Percentiles rank a stretch among this genome's conserved stretches.
Conservation (phyloP, 2,888 invertebrate genomes). For the Pelosia muscerda region DNA sequence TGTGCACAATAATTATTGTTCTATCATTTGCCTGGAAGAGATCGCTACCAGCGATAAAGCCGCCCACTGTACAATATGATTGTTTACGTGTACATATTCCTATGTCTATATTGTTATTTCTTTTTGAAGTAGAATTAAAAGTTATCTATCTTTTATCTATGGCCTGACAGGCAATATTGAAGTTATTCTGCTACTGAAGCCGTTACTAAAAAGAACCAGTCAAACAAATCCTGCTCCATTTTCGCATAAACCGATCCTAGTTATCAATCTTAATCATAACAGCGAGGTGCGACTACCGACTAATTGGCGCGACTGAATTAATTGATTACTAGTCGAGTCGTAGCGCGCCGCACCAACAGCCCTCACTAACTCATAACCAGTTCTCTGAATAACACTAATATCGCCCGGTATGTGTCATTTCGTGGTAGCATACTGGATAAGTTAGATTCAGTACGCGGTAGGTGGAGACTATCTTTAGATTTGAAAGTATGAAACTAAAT, state of each 20-base stretch:
- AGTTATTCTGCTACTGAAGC: too few species aligned
- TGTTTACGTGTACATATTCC: too few species aligned
- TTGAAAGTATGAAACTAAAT: not conserved
- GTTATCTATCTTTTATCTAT: too few species aligned
- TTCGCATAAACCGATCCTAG: conserved; percentile 38
- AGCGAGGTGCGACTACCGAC: conserved; percentile 69
- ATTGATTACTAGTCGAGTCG: conserved; percentile 71
- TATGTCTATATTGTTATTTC: too few species aligned
- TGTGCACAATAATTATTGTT: too few species aligned
- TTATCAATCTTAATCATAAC: conserved; percentile 72
- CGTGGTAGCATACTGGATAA: conserved; percentile 26
- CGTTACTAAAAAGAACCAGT: too few species aligned
- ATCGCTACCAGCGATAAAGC: too few species aligned
- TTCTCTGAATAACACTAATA: conserved; percentile 33
- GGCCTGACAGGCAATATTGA: too few species aligned
- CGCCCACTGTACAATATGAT: too few species aligned
- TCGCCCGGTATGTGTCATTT: conserved; percentile 34
- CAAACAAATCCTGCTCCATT: conserved; percentile 7
- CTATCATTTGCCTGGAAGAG: too few species aligned
- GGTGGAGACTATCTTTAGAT: not conserved
- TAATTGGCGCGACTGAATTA: conserved; percentile 74
- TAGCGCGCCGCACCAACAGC: conserved; percentile 29
- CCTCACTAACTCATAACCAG: conserved; percentile 24
- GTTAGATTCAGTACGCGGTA: not conserved
- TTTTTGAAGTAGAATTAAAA: too few species aligned